Base-by-base conservation (phyloP, 2,888 invertebrate species). In the Helicoverpa assulta region DNA sequence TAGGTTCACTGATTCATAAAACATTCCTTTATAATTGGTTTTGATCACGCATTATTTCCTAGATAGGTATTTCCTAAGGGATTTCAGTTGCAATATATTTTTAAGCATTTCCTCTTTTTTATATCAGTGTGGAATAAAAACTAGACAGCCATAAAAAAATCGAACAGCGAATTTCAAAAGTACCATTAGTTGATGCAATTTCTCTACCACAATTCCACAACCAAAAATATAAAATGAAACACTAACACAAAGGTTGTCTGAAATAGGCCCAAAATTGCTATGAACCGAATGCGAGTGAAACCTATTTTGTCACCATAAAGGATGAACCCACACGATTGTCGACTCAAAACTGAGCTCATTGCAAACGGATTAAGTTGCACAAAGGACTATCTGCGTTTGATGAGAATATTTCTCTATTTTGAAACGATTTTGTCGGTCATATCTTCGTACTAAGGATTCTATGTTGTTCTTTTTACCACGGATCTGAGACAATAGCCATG, bases 241-340 rank as follows among this genome's bases (percentile, higher is more conserved):
- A 47, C 47, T 0, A 16, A 47, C 12, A 47, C 47, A 47, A n/a
- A 47, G 16, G 47, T 40, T n/a, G n/a, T 47, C 5, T 47, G 47
- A n/a, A 47, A 47, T 47, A n/a, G 47, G n/a, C 16, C 47, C 47
- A 47, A n/a, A 6, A n/a, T 47, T 62, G 64, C 12, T 64, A 5
- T 40, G 0, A 16, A 4, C 18, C 3, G 12, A 53, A 12, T 26
- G 18, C 43, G 40, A 52, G n/a, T 19, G 6, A 7, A 40, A 40
- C 19, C 18, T 43, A 51, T 67, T 56, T 56, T 68, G 43, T 29
- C 21, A 68, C 43, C 16, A 29, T 21, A 21, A 37, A 18, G 68
- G 18, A 12, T 33, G 6, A 40, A 14, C 40, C 67, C 51, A 52
- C 67, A 29, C 2, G n/a, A 67, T 19, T 55, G 40, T 0, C n/a